Conservation (phyloP, 2,113 vertebrate genomes). For the Oreochromis aureus region DNA sequence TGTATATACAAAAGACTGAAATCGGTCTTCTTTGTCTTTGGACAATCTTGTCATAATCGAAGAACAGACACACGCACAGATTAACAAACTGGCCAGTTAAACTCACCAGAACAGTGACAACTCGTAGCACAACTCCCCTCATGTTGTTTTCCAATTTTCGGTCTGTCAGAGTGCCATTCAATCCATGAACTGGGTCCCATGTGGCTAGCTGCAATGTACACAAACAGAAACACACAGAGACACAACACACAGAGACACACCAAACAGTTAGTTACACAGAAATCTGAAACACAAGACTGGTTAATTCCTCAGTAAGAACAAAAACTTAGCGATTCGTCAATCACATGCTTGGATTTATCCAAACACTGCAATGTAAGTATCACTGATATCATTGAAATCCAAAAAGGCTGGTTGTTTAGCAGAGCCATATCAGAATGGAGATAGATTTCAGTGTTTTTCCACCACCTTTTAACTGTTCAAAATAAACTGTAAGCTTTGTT, state of each 20-base stretch:
- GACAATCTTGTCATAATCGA: not conserved
- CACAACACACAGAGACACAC: not conserved
- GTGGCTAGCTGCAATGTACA: conserved; percentile 85
- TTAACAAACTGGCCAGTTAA: not conserved
- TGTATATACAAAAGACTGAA: not conserved
- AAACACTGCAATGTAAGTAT: not conserved
- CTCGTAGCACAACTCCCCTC: conserved; percentile 90
- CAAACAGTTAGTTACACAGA: not conserved
- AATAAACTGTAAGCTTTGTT: not conserved
- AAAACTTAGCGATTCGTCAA: not conserved
- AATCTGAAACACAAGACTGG: not conserved
- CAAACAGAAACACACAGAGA: conserved; percentile 4
- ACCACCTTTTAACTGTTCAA: not conserved
- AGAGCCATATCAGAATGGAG: not conserved
- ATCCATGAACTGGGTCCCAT: conserved; percentile 91
- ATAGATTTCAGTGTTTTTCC: not conserved
- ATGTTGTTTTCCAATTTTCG: conserved; percentile 98
- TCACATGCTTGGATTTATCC: not conserved
- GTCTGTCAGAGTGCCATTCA: conserved; percentile 95
- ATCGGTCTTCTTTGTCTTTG: not conserved
- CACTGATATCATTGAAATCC: not conserved
- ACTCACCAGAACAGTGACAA: conserved; percentile 96
- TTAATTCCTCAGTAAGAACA: not conserved
- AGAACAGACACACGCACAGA: not conserved
- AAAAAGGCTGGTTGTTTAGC: not conserved